phyloP scores from a whole-genome alignment of 1,140 invertebrate genomes.

The Drosophila obscura region DNA sequence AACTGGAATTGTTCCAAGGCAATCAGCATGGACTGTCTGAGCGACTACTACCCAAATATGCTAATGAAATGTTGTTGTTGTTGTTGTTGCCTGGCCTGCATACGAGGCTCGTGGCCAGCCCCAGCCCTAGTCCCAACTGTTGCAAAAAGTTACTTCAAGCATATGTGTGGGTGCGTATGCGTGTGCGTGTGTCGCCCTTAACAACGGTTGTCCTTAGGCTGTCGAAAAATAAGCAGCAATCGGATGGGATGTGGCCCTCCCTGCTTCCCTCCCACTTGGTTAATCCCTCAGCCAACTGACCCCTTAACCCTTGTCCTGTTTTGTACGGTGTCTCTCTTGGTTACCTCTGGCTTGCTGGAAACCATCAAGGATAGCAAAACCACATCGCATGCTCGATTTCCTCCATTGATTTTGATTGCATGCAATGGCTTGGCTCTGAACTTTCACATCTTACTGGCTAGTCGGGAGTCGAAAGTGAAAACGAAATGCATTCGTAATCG shows the following conservation, averaged over 20 bases:
- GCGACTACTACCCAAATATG: slow-evolving; percentile 62
- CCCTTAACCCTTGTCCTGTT: slow-evolving; percentile 34
- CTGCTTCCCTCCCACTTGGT: slow-evolving; percentile 10
- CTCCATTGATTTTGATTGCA: slow-evolving; percentile 56
- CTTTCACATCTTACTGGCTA: slow-evolving; percentile 31
- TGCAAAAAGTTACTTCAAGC: slow-evolving; percentile 35
- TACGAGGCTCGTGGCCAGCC: neutral
- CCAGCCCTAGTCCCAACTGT: slow-evolving; percentile 21
- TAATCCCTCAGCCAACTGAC: slow-evolving; percentile 31
- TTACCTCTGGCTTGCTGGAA: slow-evolving; percentile 1
- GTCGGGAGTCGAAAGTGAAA: neutral
- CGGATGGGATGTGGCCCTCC: slow-evolving; percentile 20
- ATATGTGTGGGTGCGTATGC: too few relatives aligned
- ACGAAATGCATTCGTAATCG: neutral
- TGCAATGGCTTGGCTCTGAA: slow-evolving; percentile 41
- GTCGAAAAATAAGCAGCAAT: slow-evolving; percentile 22
- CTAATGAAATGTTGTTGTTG: slow-evolving; percentile 47
- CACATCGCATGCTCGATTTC: slow-evolving; percentile 45
- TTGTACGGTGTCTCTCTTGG: slow-evolving; percentile 6
- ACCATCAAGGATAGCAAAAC: slow-evolving; percentile 28
- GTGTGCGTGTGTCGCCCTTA: slow-evolving; percentile 4
- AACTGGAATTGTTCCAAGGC: slow-evolving; percentile 22
- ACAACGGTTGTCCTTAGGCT: slow-evolving; percentile 28
- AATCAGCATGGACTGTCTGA: slow-evolving; percentile 23
- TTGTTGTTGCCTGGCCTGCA: slow-evolving; percentile 2